Evolutionary conservation across 2,113 vertebrate species (phyloP), one percentile per base, ranked within the genome.

Genomic region (Hiodon alosoides): DNA sequence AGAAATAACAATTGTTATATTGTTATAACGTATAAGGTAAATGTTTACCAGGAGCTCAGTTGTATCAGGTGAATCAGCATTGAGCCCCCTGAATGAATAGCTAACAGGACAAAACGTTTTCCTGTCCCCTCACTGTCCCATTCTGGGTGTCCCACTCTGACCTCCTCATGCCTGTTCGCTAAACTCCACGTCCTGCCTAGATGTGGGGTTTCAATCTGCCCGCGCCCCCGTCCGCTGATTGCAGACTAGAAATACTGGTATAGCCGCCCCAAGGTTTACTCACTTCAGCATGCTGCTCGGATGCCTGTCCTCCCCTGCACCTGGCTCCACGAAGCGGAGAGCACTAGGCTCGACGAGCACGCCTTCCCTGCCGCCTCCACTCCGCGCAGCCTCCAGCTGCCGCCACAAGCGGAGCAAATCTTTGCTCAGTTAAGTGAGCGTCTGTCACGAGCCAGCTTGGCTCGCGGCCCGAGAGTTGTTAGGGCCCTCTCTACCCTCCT

Each of bases 381-480:
- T 82, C 84, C 86, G 76, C 57, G 69, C 79, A 67, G 48, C 85
- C 85, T 81, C 79, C 61, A 85, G 86, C 75, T 88, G 84, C 88
- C 76, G 59, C 86, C 86, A 79, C 74, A 83, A 84, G 84, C 84
- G 85, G 83, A 89, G 89, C 87, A 88, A 88, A 88, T 88, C 88
- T 90, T 88, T 85, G 89, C 89, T 88, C 84, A 87, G 83, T 86
- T 91, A 90, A 89, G 86, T 57, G 73, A 87, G 87, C 74, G 76
- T 87, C 89, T 88, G 86, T 91, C 89, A 86, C 81, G 47, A 70
- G 81, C 77, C 31, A 81, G 85, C 82, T 85, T 89, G 88, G 87
- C 90, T 85, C 80, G 77, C 10, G 78, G 87, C 86, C 89, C 79
- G 69, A 78, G 81, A 77, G 80, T 79, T 84, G 81, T 86, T 88